Percentiles rank a stretch among this genome's conserved stretches.
Conservation (phyloP, 2,113 vertebrate species). For the Corythaeola cristata region DNA sequence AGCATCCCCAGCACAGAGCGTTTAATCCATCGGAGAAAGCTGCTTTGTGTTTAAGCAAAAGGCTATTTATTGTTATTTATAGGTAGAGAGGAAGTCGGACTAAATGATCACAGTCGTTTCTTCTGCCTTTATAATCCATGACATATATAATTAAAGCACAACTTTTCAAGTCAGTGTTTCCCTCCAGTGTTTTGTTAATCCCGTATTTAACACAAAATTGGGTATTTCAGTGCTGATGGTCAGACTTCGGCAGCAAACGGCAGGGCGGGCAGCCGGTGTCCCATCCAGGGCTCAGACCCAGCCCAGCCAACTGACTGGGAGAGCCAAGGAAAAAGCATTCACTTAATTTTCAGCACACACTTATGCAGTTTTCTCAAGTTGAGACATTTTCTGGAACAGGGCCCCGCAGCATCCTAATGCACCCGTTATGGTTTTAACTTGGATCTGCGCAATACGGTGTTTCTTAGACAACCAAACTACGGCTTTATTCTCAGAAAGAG, state of each 20-base stretch:
- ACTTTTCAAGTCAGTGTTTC: not conserved
- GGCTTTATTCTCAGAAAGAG: not conserved
- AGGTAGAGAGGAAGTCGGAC: constrained; percentile 14
- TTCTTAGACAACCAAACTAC: not conserved
- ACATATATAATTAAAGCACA: not conserved
- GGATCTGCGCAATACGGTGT: not conserved
- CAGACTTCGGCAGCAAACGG: fast-evolving
- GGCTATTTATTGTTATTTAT: constrained; percentile 54
- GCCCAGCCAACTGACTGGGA: not conserved
- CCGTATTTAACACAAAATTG: not conserved
- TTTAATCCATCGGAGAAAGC: constrained; percentile 33
- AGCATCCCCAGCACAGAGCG: not conserved
- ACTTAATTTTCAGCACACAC: not conserved
- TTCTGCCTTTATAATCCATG: constrained; percentile 8
- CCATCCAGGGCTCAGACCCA: not conserved
- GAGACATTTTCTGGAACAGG: not conserved
- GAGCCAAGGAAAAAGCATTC: not conserved
- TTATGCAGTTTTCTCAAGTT: not conserved
- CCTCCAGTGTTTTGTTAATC: not conserved
- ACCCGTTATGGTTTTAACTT: not conserved
- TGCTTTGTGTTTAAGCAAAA: constrained; percentile 38
- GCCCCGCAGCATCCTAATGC: not conserved
- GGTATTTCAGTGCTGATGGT: not conserved
- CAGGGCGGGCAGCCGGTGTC: fast-evolving
- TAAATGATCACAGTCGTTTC: constrained; percentile 49